Evolutionary conservation across 2,888 invertebrate genomes (phyloP).

Genomic region (Hyposoter dolosus): DNA sequence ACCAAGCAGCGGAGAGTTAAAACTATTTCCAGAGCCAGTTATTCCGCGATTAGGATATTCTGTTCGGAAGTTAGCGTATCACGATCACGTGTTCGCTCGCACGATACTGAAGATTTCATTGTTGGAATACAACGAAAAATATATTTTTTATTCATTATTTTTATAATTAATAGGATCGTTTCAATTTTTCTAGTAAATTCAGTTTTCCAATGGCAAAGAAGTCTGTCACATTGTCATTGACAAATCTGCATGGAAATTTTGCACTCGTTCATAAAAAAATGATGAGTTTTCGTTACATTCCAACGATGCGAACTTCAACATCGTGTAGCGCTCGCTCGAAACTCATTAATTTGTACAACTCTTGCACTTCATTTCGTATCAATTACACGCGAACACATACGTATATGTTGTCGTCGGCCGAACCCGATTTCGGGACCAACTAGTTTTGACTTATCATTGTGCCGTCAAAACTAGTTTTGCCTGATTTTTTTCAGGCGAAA

Average conservation of each 20-base stretch:
- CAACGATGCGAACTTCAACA: too few relatives aligned
- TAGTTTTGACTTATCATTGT: not conserved
- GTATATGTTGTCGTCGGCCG: not conserved
- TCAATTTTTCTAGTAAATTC: too few relatives aligned
- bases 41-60: slow-evolving; percentile 41
- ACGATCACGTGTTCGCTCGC: slow-evolving; percentile 67
- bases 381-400: not conserved
- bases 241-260: too few relatives aligned
- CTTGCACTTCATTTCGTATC: slow-evolving; percentile 23
- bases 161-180: too few relatives aligned
- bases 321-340: not conserved
- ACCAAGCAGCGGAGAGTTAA: not conserved
- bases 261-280: too few relatives aligned
- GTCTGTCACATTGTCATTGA: too few relatives aligned
- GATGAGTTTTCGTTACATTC: too few relatives aligned
- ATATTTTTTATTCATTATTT: too few relatives aligned
- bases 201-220: too few relatives aligned
- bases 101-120: not conserved
- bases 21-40: slow-evolving; percentile 51
- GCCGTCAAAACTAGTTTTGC: not conserved
- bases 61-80: slow-evolving; percentile 56
- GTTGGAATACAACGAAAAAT: too few relatives aligned
- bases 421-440: not conserved
- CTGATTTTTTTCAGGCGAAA: too few relatives aligned
- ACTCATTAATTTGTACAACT: slow-evolving; percentile 64